These are phyloP conservation scores for Harpalus rufipes DNA, from an alignment of 2,888 invertebrate genomes.

Conservation along the genomic window DNA sequence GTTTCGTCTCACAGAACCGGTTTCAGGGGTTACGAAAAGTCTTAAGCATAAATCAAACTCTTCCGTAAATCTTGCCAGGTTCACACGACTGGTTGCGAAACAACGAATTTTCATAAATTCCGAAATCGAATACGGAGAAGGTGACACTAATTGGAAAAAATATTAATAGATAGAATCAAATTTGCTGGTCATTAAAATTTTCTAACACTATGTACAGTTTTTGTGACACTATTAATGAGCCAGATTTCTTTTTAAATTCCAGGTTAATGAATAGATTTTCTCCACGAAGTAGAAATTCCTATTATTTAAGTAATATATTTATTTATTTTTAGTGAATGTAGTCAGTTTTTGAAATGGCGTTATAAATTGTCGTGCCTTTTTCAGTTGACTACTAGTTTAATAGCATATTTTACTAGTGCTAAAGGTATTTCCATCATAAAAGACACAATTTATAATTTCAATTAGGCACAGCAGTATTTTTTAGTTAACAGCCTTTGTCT, in stretches of 20 bases:
- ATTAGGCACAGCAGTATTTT: too few relatives aligned
- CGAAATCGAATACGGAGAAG: background rate
- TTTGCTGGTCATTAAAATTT: background rate
- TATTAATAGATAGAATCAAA: background rate
- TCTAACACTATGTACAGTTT: conserved; percentile 16
- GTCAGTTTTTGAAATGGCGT: too few relatives aligned
- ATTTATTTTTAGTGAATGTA: too few relatives aligned
- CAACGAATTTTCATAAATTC: conserved; percentile 36
- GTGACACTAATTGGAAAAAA: conserved; percentile 30
- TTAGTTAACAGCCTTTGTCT: too few relatives aligned
- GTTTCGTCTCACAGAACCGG: conserved; percentile 52
- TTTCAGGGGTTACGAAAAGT: conserved; percentile 47
- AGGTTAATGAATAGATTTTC: background rate
- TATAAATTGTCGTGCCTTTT: too few relatives aligned
- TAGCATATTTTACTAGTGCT: too few relatives aligned
- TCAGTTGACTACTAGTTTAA: too few relatives aligned
- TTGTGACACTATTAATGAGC: conserved; percentile 5
- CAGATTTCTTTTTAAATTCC: background rate
- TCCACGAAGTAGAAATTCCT: conserved; percentile 33
- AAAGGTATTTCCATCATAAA: too few relatives aligned
- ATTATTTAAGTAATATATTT: background rate
- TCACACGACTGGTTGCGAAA: conserved; percentile 40
- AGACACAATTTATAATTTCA: too few relatives aligned
- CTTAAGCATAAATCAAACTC: conserved; percentile 46
- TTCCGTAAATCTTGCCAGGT: conserved; percentile 16